A percentile compares a stretch with the other conserved stretches of the same genome.
phyloP scores from a whole-genome alignment of 2,113 vertebrate species.

The Ictalurus furcatus region DNA sequence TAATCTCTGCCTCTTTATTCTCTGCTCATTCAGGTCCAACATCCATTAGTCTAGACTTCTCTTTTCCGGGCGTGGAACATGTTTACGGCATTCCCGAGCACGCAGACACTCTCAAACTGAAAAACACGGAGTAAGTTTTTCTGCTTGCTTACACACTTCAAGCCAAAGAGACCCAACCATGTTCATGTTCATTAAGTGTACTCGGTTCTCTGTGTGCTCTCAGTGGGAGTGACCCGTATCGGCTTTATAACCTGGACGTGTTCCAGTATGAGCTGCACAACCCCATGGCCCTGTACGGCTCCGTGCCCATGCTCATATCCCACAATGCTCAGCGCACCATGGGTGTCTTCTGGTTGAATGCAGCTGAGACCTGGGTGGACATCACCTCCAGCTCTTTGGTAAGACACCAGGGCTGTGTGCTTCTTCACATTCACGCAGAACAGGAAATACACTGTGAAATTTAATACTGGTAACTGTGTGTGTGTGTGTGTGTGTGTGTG shows the following conservation, averaged over 20 bases:
- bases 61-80: conserved; percentile 86
- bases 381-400: conserved; percentile 90
- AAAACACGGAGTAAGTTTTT: conserved; percentile 84
- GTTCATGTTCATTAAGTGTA: not conserved
- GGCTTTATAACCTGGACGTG: conserved; percentile 91
- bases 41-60: conserved; percentile 89
- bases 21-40: conserved; percentile 75
- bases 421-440: not conserved
- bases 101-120: conserved; percentile 82
- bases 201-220: conserved; percentile 39
- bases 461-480: not conserved
- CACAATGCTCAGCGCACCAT: conserved; percentile 80
- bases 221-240: conserved; percentile 88
- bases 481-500: conserved; percentile 7
- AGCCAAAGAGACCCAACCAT: not conserved
- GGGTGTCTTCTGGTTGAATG: conserved; percentile 93
- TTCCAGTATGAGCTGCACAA: conserved; percentile 92
- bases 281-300: conserved; percentile 90
- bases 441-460: not conserved
- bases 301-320: conserved; percentile 86
- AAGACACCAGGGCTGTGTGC: not conserved
- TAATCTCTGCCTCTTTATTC: conserved; percentile 7
- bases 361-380: conserved; percentile 93
- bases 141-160: not conserved
- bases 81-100: conserved; percentile 95